Conservation (phyloP, 2,797 vertebrate species). For the Xerus rutilus region DNA sequence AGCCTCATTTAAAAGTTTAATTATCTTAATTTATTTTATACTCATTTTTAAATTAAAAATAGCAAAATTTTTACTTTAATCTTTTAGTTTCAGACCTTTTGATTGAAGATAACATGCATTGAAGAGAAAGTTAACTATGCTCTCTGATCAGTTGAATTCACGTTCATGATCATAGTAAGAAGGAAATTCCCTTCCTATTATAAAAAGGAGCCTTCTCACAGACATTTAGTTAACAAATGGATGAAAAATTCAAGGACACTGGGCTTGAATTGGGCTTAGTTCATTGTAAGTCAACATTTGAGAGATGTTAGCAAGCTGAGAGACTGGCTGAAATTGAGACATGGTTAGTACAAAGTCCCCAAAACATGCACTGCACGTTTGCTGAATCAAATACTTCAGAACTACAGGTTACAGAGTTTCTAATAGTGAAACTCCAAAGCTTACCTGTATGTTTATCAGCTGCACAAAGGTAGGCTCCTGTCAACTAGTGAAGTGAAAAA, state of each 20-base stretch:
- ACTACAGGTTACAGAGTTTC: constrained; percentile 28
- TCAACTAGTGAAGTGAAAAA: constrained; percentile 57
- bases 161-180: constrained; percentile 49
- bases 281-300: constrained; percentile 17
- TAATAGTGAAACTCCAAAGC: constrained; percentile 42
- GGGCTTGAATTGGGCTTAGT: constrained; percentile 22
- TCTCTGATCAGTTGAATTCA: constrained; percentile 42
- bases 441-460: constrained; percentile 29
- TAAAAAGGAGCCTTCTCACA: constrained; percentile 2
- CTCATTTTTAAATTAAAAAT: constrained; percentile 48
- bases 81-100: constrained; percentile 36
- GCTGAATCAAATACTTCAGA: constrained; percentile 51
- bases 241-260: constrained; percentile 31
- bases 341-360: not conserved
- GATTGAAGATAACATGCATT: constrained; percentile 35
- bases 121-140: constrained; percentile 51
- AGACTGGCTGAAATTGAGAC: constrained; percentile 33
- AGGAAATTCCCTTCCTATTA: constrained; percentile 44
- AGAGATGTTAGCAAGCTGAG: not conserved
- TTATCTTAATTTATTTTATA: constrained; percentile 61
- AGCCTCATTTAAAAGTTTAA: constrained; percentile 36
- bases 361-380: constrained; percentile 33
- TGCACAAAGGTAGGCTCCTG: constrained; percentile 16
- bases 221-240: constrained; percentile 47
- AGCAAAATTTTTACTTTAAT: constrained; percentile 11